phyloP scores from a whole-genome alignment of 2,113 vertebrate genomes.

The Gambusia holbrooki region DNA sequence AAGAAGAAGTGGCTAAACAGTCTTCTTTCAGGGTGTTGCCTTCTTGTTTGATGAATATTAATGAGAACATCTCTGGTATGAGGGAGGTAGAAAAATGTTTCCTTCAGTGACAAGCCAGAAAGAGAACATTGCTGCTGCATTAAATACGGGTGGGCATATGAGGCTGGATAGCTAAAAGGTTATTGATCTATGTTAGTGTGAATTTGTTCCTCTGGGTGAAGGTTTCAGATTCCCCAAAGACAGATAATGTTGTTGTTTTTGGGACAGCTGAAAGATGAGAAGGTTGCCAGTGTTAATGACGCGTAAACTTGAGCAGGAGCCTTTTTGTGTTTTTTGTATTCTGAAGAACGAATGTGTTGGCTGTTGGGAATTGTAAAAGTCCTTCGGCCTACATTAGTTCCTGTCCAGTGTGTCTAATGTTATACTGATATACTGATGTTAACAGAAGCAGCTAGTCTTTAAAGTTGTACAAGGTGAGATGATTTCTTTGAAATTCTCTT shows the following conservation, averaged over 20 bases:
- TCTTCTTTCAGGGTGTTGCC: conserved; percentile 17
- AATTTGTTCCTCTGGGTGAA: conserved; percentile 12
- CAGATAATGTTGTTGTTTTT: conserved; percentile 14
- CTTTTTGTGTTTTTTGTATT: not conserved
- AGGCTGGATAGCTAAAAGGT: conserved; percentile 16
- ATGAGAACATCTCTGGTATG: conserved; percentile 44
- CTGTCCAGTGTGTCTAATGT: not conserved
- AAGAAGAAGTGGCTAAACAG: conserved; percentile 48
- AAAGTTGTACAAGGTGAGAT: not conserved
- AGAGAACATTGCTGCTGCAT: conserved; percentile 12
- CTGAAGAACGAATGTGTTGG: not conserved
- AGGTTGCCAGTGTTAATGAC: conserved; percentile 5
- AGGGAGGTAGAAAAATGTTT: conserved; percentile 11
- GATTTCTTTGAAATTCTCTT: not conserved
- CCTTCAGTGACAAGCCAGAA: conserved; percentile 8
- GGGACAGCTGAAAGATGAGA: conserved; percentile 30
- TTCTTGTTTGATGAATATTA: conserved; percentile 68
- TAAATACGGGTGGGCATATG: conserved; percentile 13
- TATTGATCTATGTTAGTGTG: conserved; percentile 22
- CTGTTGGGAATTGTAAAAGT: not conserved
- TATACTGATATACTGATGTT: not conserved
- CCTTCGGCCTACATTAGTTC: not conserved
- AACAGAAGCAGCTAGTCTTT: not conserved
- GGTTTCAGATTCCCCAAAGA: conserved; percentile 9
- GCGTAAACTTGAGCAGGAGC: not conserved